Percentiles rank a stretch among this genome's conserved stretches.
Evolutionary conservation across 1,140 invertebrate genomes (phyloP).

Genomic region (Anthonomus grandis): DNA sequence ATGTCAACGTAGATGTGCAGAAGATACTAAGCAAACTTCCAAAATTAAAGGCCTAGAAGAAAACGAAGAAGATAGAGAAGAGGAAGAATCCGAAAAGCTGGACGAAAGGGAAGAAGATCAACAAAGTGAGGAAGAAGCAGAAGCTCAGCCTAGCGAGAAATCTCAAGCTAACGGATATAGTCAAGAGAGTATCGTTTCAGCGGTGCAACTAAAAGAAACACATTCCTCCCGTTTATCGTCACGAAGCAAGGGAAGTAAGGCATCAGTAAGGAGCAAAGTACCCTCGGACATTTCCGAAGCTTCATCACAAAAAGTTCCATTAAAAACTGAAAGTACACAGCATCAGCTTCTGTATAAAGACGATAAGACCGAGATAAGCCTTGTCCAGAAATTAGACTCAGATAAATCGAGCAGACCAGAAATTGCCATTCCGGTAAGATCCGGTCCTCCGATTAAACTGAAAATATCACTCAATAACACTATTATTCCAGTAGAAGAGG

Average conservation of each 20-base stretch:
- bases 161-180: no score
- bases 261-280: neutral
- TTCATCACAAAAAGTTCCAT: neutral
- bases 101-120: neutral
- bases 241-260: neutral
- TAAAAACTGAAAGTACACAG: conserved; percentile 4
- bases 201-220: neutral
- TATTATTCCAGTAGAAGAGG: conserved; percentile 12
- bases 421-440: neutral
- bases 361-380: conserved; percentile 21
- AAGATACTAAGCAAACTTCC: neutral
- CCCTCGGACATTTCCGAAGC: neutral
- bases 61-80: neutral
- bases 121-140: neutral
- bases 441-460: conserved; percentile 10
- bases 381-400: conserved; percentile 16
- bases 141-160: no score
- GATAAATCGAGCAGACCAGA: neutral
- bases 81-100: neutral
- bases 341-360: conserved; percentile 21
- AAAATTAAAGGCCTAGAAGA: neutral
- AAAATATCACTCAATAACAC: conserved; percentile 21
- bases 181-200: no score
- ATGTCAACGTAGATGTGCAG: neutral
- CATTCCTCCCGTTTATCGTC: neutral